phyloP scores from a whole-genome alignment of 2,888 invertebrate species.

The Agriopis marginaria region DNA sequence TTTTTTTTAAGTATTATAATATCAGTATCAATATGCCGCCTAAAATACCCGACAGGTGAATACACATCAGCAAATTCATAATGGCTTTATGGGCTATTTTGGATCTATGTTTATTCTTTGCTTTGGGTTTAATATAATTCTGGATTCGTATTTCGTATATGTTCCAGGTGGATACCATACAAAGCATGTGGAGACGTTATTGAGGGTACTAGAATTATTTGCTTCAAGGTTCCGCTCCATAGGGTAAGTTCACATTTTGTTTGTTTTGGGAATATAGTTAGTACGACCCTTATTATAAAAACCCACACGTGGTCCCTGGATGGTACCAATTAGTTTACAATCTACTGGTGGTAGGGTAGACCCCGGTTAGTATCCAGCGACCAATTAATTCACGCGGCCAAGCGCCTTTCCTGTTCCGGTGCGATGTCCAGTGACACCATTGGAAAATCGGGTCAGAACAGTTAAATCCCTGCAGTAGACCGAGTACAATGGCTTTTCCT shows the following conservation, averaged over 20 bases:
- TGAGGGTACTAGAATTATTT: conserved; percentile 89
- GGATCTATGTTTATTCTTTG: background rate
- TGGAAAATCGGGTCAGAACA: no score
- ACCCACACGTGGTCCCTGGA: no score
- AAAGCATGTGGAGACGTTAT: conserved; percentile 88
- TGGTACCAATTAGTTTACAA: no score
- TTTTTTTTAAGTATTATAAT: background rate
- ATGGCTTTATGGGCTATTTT: background rate
- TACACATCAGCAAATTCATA: background rate
- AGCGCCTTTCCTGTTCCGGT: no score
- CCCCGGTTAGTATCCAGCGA: no score
- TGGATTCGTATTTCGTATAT: background rate
- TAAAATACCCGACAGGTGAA: conserved; percentile 65
- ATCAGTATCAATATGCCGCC: background rate
- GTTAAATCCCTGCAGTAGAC: no score
- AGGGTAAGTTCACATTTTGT: conserved; percentile 62
- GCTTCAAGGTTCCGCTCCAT: conserved; percentile 90
- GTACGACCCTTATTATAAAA: no score
- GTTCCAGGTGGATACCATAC: conserved; percentile 88
- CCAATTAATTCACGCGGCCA: no score
- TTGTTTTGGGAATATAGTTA: no score
- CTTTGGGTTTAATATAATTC: background rate
- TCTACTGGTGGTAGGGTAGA: no score
- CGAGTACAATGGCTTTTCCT: no score
- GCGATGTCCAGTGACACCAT: no score